Evolutionary conservation across 2,113 vertebrate species (phyloP), one percentile per base, ranked within the genome.

Genomic region (Cryptotis parvus): DNA sequence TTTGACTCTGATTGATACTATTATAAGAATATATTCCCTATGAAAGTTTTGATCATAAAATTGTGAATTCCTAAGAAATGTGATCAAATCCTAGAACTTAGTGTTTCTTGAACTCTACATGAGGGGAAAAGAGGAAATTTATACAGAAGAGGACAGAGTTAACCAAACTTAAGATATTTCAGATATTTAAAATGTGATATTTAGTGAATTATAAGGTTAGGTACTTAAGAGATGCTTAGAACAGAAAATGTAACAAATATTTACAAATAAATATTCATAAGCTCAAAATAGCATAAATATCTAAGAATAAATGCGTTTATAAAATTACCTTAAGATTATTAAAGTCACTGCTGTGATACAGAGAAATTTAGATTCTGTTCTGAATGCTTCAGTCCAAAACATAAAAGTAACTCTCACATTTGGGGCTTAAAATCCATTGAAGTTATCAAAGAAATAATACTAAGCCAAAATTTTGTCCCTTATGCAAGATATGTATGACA

Each of bases 401-500:
- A 41, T 90, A 92, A 93, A 49, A 92, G 49, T 24, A 70, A 49
- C 39, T 84, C 74, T 91, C 85, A 61, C 65, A 85, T 73, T 85
- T 82, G 24, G 85, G 29, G 20, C 16, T 86, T 43, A 90, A 12
- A 90, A 88, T 87, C 92, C 68, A 66, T 87, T 87, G 85, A 81
- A 90, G 37, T 93, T 63, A 92, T 91, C 63, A 70, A 85, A 87
- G 37, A 78, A 91, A 72, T 82, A 95, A 87, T 87, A 90, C 77
- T 79, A 91, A 41, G 49, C 41, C 70, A 93, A 88, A 66, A 92
- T 94, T 84, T 95, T 72, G 52, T 82, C 52, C n/a, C 76, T 85
- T 61, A 88, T 91, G 73, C 66, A 85, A 92, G 93, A 92, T 69
- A 43, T 84, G 75, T 92, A 16, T 90, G 79, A 94, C 94, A 95